phyloP scores from a whole-genome alignment of 2,113 vertebrate species.

The Sinosuthora webbiana region DNA sequence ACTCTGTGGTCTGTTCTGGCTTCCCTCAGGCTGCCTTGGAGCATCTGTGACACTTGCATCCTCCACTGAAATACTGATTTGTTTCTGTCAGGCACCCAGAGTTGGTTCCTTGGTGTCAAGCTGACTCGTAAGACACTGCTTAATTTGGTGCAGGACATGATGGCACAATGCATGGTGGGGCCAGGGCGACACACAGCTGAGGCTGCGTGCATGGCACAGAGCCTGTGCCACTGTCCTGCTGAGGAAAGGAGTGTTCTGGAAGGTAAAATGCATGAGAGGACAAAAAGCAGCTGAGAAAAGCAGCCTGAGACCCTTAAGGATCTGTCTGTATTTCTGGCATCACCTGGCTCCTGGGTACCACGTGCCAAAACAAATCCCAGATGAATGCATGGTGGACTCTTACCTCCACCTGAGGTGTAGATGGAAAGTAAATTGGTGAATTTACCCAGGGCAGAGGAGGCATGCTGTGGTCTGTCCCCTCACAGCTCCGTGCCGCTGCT shows the following conservation, averaged over 20 bases:
- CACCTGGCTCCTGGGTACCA: not conserved
- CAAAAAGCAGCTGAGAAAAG: not conserved
- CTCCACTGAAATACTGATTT: not conserved
- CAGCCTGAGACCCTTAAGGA: not conserved
- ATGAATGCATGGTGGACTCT: not conserved
- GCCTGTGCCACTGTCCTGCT: not conserved
- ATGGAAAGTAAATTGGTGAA: not conserved
- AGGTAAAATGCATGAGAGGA: not conserved
- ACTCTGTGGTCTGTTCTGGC: not conserved
- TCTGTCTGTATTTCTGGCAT: not conserved
- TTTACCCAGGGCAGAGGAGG: not conserved
- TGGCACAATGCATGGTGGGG: accelerated
- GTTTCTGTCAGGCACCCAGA: not conserved
- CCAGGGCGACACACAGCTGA: accelerated
- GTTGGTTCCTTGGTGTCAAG: not conserved
- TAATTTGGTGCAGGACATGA: not conserved
- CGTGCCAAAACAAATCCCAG: not conserved
- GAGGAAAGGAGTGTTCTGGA: not conserved
- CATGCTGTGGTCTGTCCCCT: not conserved
- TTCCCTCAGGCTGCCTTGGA: not conserved
- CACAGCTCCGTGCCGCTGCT: accelerated
- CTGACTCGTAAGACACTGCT: accelerated
- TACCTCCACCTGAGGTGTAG: accelerated
- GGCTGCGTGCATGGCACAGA: accelerated
- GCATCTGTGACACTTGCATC: not conserved